A percentile compares a stretch with the other conserved stretches of the same genome.
Evolutionary conservation across 2,888 invertebrate species (phyloP).

Genomic region (Melanostoma scalare): DNA sequence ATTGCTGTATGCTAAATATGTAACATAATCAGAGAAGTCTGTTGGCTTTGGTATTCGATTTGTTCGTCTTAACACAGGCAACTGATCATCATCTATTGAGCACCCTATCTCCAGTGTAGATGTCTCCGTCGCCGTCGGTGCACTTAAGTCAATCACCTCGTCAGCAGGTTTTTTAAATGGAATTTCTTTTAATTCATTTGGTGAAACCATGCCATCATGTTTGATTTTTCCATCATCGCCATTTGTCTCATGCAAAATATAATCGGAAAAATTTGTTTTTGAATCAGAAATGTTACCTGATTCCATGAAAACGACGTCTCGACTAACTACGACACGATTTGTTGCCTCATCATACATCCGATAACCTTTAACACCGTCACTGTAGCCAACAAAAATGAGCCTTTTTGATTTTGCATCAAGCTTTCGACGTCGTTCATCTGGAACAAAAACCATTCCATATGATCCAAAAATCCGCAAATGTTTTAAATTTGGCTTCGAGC

Average conservation of each 20-base stretch:
- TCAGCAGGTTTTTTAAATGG: too few relatives aligned
- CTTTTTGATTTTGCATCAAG: conserved; percentile 65
- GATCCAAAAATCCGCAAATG: conserved; percentile 78
- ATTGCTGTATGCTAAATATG: neutral
- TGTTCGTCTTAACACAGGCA: too few relatives aligned
- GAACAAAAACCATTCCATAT: conserved; percentile 76
- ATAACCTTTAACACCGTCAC: conserved; percentile 14
- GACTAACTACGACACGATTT: neutral
- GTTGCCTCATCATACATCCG: conserved; percentile 1
- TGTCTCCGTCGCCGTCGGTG: too few relatives aligned
- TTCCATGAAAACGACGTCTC: conserved; percentile 21
- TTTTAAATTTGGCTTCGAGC: conserved; percentile 76
- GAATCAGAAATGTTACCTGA: neutral
- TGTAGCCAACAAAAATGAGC: conserved; percentile 10
- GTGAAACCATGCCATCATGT: too few relatives aligned
- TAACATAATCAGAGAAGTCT: neutral
- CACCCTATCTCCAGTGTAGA: too few relatives aligned
- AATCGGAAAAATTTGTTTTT: neutral
- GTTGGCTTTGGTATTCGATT: too few relatives aligned
- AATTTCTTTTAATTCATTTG: too few relatives aligned
- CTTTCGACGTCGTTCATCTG: conserved; percentile 76
- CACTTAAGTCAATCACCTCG: too few relatives aligned
- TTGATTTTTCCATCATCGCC: too few relatives aligned
- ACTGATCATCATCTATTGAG: too few relatives aligned
- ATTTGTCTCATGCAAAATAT: too few relatives aligned